A percentile compares a stretch with the other conserved stretches of the same genome.
These are phyloP conservation scores for Eriosoma lanigerum DNA, from an alignment of 1,140 invertebrate genomes.

Conservation along the genomic window DNA sequence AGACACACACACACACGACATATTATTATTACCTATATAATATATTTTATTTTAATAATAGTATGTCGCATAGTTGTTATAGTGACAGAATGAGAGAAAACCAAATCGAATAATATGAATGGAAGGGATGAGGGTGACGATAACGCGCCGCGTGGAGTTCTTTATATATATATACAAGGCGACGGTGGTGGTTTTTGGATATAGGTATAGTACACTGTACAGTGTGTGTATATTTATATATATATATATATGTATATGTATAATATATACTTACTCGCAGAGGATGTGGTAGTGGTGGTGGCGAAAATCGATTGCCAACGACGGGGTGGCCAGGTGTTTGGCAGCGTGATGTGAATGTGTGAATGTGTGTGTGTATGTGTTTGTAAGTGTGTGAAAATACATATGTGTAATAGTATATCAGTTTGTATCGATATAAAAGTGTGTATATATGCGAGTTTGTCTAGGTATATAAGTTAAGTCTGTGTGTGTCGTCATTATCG, in stretches of 20 bases:
- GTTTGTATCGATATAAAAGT: background rate
- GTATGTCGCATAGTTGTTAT: too few species aligned
- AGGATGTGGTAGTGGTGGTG: background rate
- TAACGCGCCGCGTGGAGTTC: background rate
- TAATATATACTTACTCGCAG: too few species aligned
- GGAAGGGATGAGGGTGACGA: conserved; percentile 5
- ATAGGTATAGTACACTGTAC: too few species aligned
- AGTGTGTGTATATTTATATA: too few species aligned
- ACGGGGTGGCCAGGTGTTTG: conserved; percentile 36
- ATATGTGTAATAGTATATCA: background rate
- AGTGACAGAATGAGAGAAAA: background rate
- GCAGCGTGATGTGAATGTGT: background rate
- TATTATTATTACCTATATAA: too few species aligned
- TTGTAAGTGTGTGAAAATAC: background rate
- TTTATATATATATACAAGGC: too few species aligned
- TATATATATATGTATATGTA: too few species aligned
- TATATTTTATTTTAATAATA: too few species aligned
- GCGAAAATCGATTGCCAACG: conserved; percentile 36
- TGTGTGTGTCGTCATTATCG: too few species aligned
- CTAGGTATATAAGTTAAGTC: too few species aligned
- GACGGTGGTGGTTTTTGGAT: too few species aligned
- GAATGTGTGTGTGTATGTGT: background rate
- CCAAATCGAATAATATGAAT: background rate
- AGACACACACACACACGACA: too few species aligned
- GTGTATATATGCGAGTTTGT: background rate